Evolutionary conservation across 2,888 invertebrate species (phyloP).

Genomic region (Eilema sororculum): DNA sequence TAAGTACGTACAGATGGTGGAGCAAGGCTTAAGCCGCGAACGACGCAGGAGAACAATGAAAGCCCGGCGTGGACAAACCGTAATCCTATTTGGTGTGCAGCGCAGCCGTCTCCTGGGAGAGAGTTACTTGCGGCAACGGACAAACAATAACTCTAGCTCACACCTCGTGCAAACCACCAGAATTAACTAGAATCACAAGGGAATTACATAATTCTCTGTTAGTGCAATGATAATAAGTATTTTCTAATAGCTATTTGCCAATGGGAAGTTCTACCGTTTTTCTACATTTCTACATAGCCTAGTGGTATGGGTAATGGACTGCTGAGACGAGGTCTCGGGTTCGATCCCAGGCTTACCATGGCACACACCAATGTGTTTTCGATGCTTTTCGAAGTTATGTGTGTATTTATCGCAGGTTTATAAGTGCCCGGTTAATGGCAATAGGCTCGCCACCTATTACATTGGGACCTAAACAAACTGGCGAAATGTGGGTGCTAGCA

Average conservation of each 20-base stretch:
- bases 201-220: constrained; percentile 49
- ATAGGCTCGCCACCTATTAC: too few relatives aligned
- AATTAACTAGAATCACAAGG: constrained; percentile 48
- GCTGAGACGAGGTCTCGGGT: too few relatives aligned
- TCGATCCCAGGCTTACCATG: too few relatives aligned
- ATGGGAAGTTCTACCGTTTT: constrained; percentile 10
- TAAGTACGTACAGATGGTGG: constrained; percentile 56
- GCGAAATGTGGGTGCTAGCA: too few relatives aligned
- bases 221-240: constrained; percentile 32
- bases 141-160: constrained; percentile 65
- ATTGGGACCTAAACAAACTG: too few relatives aligned
- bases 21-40: constrained; percentile 53
- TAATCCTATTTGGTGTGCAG: constrained; percentile 69
- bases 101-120: constrained; percentile 35
- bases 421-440: too few relatives aligned
- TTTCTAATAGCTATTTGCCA: constrained; percentile 24
- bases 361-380: too few relatives aligned
- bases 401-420: too few relatives aligned
- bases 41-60: constrained; percentile 63
- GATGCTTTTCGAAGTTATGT: too few relatives aligned
- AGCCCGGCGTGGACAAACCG: constrained; percentile 62
- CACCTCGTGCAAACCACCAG: constrained; percentile 51
- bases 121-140: constrained; percentile 46
- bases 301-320: too few relatives aligned
- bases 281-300: too few relatives aligned